Percentiles rank a stretch among this genome's conserved stretches.
These are phyloP conservation scores for Drymodes brunneopygia DNA, from an alignment of 2,113 vertebrate species.

Conservation along the genomic window DNA sequence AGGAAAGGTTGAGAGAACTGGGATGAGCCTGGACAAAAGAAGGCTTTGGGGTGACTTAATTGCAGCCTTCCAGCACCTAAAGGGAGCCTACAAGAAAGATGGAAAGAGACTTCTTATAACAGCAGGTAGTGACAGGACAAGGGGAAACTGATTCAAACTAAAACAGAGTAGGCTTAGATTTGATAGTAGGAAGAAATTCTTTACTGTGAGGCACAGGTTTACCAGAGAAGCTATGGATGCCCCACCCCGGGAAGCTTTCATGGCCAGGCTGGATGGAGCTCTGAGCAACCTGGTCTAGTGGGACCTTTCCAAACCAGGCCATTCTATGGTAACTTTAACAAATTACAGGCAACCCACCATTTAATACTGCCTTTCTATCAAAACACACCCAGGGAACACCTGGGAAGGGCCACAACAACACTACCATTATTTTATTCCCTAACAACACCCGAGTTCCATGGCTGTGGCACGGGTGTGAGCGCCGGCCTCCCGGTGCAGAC, in stretches of 20 bases:
- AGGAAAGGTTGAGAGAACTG: not conserved
- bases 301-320: not conserved
- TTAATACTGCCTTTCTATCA: not conserved
- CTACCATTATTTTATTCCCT: not conserved
- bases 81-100: not conserved
- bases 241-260: not conserved
- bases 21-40: not conserved
- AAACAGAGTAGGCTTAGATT: not conserved
- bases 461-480: fast-evolving
- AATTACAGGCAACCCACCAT: not conserved
- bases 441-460: not conserved
- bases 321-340: not conserved
- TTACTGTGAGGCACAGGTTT: not conserved
- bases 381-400: not conserved
- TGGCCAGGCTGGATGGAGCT: not conserved
- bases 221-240: not conserved
- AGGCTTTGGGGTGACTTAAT: not conserved
- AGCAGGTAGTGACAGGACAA: not conserved
- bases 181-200: not conserved
- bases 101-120: not conserved
- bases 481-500: fast-evolving
- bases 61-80: not conserved
- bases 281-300: not conserved
- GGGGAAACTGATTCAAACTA: not conserved
- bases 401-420: not conserved